These are phyloP conservation scores for Nephrotoma guestfalica DNA, from an alignment of 2,888 invertebrate genomes.

Conservation along the genomic window DNA sequence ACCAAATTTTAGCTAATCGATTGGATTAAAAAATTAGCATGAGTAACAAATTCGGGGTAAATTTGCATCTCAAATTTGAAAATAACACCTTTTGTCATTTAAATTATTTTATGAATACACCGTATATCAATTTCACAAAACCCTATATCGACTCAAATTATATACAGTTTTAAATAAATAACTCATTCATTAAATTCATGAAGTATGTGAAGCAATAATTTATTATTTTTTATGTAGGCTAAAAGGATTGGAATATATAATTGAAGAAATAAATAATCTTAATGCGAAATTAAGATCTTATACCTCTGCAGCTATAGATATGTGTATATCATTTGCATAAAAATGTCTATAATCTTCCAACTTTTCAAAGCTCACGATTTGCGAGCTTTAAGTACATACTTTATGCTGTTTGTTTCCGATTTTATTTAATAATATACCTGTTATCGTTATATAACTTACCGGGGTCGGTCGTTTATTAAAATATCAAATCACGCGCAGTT, in stretches of 20 bases:
- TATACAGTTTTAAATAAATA: background rate
- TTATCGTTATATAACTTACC: background rate
- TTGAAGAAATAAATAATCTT: background rate
- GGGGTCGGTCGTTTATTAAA: background rate
- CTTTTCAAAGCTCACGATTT: background rate
- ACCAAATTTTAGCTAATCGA: background rate
- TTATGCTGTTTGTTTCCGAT: background rate
- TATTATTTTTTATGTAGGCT: background rate
- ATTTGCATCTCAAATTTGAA: background rate
- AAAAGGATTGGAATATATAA: background rate
- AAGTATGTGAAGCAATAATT: background rate
- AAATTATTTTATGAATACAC: background rate
- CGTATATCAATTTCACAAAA: background rate
- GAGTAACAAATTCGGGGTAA: background rate
- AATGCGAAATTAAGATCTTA: background rate
- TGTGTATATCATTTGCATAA: background rate
- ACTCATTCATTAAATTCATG: background rate
- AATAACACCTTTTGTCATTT: background rate
- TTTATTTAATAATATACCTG: background rate
- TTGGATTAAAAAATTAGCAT: background rate
- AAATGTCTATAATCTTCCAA: background rate
- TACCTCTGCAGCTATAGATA: background rate
- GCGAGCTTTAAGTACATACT: background rate
- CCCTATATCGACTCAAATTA: background rate
- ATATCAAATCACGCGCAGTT: background rate